phyloP scores from a whole-genome alignment of 2,113 vertebrate genomes.

The Nothobranchius furzeri region DNA sequence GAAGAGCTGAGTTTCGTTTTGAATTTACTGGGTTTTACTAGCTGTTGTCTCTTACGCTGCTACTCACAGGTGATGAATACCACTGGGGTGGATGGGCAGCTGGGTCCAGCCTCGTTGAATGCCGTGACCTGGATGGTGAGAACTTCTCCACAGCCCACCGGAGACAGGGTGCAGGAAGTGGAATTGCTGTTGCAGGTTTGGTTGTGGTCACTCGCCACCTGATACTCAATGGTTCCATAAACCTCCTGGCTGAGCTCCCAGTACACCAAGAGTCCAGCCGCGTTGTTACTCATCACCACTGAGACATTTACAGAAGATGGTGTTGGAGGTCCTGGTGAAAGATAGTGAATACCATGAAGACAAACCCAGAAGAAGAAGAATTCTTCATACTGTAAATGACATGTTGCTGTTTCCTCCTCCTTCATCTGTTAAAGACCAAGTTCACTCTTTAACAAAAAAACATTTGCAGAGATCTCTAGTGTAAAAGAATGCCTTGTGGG shows the following conservation, averaged over 20 bases:
- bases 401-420: not conserved
- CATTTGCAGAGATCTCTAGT: too few species aligned
- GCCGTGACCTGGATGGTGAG: slow-evolving; percentile 81
- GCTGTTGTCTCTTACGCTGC: not conserved
- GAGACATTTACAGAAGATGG: slow-evolving; percentile 55
- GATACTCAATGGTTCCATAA: slow-evolving; percentile 77
- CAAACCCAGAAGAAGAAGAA: not conserved
- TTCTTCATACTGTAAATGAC: not conserved
- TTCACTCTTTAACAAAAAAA: too few species aligned
- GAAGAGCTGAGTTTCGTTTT: not conserved
- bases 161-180: slow-evolving; percentile 76
- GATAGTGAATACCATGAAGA: not conserved
- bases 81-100: slow-evolving; percentile 71
- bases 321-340: slow-evolving; percentile 62
- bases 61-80: slow-evolving; percentile 82
- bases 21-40: not conserved
- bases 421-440: too few species aligned
- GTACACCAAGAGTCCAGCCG: slow-evolving; percentile 75
- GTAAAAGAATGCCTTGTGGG: too few species aligned
- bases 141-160: slow-evolving; percentile 80
- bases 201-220: slow-evolving; percentile 63
- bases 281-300: slow-evolving; percentile 9
- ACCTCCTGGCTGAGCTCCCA: slow-evolving; percentile 60
- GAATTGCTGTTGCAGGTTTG: slow-evolving; percentile 76
- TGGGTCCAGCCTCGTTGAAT: slow-evolving; percentile 83